Evolutionary conservation across 2,888 invertebrate species (phyloP), one percentile per base, ranked within the genome.

Genomic region (Drosophila subquinaria): DNA sequence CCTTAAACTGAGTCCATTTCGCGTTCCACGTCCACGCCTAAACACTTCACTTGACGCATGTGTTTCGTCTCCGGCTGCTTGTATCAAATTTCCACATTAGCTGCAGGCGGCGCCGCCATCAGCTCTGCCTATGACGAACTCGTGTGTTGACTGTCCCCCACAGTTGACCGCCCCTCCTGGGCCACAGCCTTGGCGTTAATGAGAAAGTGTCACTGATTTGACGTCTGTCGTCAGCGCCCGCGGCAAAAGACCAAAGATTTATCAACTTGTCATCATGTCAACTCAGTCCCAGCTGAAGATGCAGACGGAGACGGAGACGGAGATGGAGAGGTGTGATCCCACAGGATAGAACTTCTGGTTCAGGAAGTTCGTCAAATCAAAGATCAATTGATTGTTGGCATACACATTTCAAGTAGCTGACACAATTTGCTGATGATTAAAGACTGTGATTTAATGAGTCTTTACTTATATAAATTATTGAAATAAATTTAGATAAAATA

Each of bases 141-240:
- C 55, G 55, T 55, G 55, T 56, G 23, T 23, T 11, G 8, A 30
- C 30, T 30, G 38, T n/a, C n/a, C 30, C 17, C 11, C 51, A 23
- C 23, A 8, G 69, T 52, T 76, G 74, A 77, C 73, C 66, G 76
- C 62, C 61, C 36, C 35, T 15, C 13, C n/a, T 4, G 42, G 42
- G 6, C 38, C 38, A 11, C 27, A 0, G 11, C 38, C 47, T 0
- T 20, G 57, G 70, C 63, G 80, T 84, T 87, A 85, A 85, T 85
- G 84, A 87, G 84, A 87, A 84, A 84, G 87, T 85, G 84, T 85
- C 84, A 84, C 65, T 80, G 83, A 82, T 75, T 76, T 84, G 86
- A 84, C 86, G 73, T 76, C 52, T 81, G 80, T 79, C 78, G 79
- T 79, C 79, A 77, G 78, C 68, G 65, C 64, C 67, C 50, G 69